phyloP scores from a whole-genome alignment of 1,140 invertebrate genomes.

The Sinonovacula constricta region DNA sequence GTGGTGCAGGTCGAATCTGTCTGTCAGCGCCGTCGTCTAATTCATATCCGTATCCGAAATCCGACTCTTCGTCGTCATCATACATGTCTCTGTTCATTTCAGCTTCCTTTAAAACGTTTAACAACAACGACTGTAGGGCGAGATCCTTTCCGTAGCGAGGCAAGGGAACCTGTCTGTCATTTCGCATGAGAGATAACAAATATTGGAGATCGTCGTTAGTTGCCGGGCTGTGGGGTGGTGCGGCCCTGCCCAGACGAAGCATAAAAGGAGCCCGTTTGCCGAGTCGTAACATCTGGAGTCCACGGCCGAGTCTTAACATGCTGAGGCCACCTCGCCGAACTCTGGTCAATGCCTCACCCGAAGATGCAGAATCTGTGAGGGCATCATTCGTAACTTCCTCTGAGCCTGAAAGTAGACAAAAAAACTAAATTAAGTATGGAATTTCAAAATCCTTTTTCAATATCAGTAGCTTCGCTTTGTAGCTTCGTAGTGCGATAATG shows the following conservation, averaged over 20 bases:
- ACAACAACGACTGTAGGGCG: slow-evolving; percentile 33
- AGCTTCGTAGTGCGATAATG: no score
- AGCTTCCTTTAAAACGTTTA: slow-evolving; percentile 44
- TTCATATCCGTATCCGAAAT: slow-evolving; percentile 17
- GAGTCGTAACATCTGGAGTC: slow-evolving; percentile 67
- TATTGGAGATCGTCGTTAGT: slow-evolving; percentile 31
- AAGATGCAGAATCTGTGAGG: neutral
- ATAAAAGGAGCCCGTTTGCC: slow-evolving; percentile 61
- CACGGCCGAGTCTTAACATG: slow-evolving; percentile 69
- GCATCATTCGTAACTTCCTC: slow-evolving; percentile 43
- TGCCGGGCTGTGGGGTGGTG: slow-evolving; percentile 17
- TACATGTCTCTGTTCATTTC: slow-evolving; percentile 18
- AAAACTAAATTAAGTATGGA: neutral
- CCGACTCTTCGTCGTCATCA: slow-evolving; percentile 30
- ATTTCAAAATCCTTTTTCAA: no score
- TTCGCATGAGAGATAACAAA: slow-evolving; percentile 29
- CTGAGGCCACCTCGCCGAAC: slow-evolving; percentile 64
- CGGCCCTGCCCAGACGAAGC: slow-evolving; percentile 47
- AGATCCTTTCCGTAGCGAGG: slow-evolving; percentile 62
- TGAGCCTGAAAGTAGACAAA: slow-evolving; percentile 51
- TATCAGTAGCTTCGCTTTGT: no score
- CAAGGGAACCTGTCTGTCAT: slow-evolving; percentile 59
- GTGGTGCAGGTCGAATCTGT: slow-evolving; percentile 56
- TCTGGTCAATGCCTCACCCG: slow-evolving; percentile 48
- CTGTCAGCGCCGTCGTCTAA: slow-evolving; percentile 38